These are phyloP conservation scores for Protonemura montana DNA, from an alignment of 2,888 invertebrate genomes.

Conservation along the genomic window DNA sequence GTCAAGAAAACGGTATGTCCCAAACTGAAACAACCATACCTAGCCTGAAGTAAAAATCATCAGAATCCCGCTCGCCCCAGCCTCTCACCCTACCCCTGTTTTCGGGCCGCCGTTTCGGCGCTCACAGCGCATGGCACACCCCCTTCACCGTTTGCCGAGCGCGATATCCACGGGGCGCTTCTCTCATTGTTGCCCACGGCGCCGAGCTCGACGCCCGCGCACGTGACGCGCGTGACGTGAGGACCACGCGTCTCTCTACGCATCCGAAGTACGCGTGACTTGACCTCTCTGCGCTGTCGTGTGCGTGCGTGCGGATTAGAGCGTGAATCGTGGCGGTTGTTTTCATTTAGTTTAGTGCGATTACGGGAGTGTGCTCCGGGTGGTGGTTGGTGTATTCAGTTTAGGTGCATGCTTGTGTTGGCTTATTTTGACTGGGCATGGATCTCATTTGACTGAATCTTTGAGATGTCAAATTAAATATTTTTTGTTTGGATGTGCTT, in stretches of 20 bases:
- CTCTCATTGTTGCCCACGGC: neutral
- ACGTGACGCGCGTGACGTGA: neutral
- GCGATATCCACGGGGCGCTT: neutral
- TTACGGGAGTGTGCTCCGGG: too few species aligned
- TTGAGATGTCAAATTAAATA: too few species aligned
- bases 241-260: neutral
- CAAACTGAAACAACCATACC: too few species aligned
- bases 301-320: slow-evolving; percentile 17
- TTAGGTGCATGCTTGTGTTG: neutral
- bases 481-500: too few species aligned
- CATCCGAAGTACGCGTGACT: neutral
- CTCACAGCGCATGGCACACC: neutral
- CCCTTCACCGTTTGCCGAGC: neutral
- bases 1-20: too few species aligned
- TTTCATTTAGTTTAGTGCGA: neutral
- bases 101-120: neutral
- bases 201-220: neutral
- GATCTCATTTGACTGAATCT: too few species aligned
- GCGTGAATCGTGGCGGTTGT: neutral
- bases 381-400: neutral
- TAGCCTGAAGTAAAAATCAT: too few species aligned
- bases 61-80: too few species aligned
- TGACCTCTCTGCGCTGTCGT: neutral
- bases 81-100: neutral
- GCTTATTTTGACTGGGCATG: too few species aligned